Evolutionary conservation across 2,888 invertebrate genomes (phyloP), one percentile per base, ranked within the genome.

Genomic region (Lordiphosa andalusiaca): DNA sequence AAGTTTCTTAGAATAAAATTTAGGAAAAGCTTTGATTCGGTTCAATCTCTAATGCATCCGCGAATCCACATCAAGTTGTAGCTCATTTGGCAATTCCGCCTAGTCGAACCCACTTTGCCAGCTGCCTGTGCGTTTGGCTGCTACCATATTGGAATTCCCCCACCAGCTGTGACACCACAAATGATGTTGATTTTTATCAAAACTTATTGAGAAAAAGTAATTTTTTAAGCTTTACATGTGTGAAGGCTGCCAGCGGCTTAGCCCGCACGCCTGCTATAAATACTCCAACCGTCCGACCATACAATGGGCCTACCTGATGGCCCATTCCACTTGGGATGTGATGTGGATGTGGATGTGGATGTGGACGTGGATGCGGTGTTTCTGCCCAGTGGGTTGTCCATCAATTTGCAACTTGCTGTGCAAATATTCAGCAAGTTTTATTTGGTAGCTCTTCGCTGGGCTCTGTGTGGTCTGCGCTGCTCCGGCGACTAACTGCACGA

Each of bases 141-240:
- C 78, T 84, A 78, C 78, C 83, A 83, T 83, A 81, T 84, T 68
- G 84, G 86, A 83, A 84, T 86, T 73, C 85, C 85, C 77, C 86
- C 80, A 81, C 86, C 84, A 68, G 69, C 86, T 80, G 86, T 54
- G 80, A 69, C 50, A 55, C 57, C 81, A 76, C 81, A 83, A 78
- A 77, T 71, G 86, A 82, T 84, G 84, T 77, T 77, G 84, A 86
- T 85, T 84, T 84, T 80, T 83, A 84, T 85, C 84, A 82, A 84
- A 78, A 74, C 83, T 84, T 78, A 81, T 85, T 84, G 82, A 71
- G 84, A 85, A 83, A 84, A 84, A 59, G 84, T 78, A 81, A 85
- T 85, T 83, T 84, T 75, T 81, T 67, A 70, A 60, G 84, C 69
- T 74, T 77, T 74, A 77, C 77, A 81, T 68, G 51, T 46, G 61